phyloP scores from a whole-genome alignment of 2,113 vertebrate genomes.

The Nibea albiflora region DNA sequence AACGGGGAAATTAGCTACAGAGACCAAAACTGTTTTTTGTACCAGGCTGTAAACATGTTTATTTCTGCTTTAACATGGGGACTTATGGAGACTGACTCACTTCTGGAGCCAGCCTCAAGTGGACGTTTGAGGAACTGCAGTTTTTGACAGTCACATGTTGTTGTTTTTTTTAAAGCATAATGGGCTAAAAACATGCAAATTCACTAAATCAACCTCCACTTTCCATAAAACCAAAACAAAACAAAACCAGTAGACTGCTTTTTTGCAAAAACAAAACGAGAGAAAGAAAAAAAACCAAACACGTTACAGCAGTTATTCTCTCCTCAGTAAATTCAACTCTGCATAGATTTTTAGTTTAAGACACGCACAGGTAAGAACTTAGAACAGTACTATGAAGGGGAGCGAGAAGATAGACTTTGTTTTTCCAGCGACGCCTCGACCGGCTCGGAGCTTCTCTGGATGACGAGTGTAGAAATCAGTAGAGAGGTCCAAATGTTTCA shows the following conservation, averaged over 20 bases:
- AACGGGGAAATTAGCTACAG: too few relatives aligned
- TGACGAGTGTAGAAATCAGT: conserved; percentile 18
- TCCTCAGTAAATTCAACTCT: conserved; percentile 60
- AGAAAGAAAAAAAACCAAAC: not conserved
- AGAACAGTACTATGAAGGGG: conserved; percentile 61
- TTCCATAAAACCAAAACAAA: conserved; percentile 19
- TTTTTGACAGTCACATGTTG: not conserved
- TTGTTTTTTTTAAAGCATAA: not conserved
- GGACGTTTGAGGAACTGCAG: too few relatives aligned
- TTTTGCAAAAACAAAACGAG: conserved; percentile 1
- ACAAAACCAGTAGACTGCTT: conserved; percentile 16
- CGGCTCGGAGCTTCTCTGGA: conserved; percentile 26
- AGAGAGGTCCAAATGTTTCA: conserved; percentile 45
- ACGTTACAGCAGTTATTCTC: conserved; percentile 51
- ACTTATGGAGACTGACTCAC: too few relatives aligned
- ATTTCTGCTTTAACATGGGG: too few relatives aligned
- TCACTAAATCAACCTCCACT: not conserved
- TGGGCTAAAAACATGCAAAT: conserved; percentile 15
- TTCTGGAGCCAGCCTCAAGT: too few relatives aligned
- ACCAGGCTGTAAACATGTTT: too few relatives aligned
- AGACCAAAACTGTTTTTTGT: too few relatives aligned
- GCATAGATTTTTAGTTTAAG: conserved; percentile 80
- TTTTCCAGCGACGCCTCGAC: conserved; percentile 5
- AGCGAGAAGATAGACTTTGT: conserved; percentile 18
- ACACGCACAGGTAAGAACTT: conserved; percentile 74